Conservation (phyloP, 2,888 invertebrate species). For the Dermolepida albohirtum region DNA sequence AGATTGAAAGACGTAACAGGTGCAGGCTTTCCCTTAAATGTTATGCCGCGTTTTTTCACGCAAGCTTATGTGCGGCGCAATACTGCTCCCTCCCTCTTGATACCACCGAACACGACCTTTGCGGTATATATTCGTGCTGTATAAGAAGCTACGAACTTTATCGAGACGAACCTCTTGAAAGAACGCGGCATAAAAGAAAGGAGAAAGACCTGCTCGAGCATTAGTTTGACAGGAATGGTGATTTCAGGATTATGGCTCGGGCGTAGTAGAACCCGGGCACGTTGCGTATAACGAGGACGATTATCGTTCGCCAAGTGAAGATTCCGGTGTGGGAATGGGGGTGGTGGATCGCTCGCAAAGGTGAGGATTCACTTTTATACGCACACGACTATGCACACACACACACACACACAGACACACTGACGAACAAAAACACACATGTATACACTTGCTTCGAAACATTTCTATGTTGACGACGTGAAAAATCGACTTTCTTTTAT, state of each 20-base stretch:
- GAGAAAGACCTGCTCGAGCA: constrained; percentile 1
- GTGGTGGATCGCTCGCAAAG: constrained; percentile 71
- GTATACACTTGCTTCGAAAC: background rate
- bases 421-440: constrained; percentile 5
- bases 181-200: constrained; percentile 23
- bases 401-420: constrained; percentile 2
- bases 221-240: constrained; percentile 43
- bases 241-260: constrained; percentile 69
- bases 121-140: background rate
- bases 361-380: constrained; percentile 32
- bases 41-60: constrained; percentile 26
- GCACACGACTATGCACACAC: background rate
- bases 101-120: no score
- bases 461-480: background rate
- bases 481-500: constrained; percentile 3
- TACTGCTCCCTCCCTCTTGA: background rate
- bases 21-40: no score
- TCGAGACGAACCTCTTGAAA: constrained; percentile 18
- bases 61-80: background rate
- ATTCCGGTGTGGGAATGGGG: constrained; percentile 93
- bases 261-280: constrained; percentile 63
- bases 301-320: constrained; percentile 90
- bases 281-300: constrained; percentile 71
- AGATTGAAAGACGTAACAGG: no score
- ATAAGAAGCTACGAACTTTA: no score